A percentile compares a stretch with the other conserved stretches of the same genome.
Evolutionary conservation across 2,888 invertebrate genomes (phyloP).

Genomic region (Meiosimyza platycephala): DNA sequence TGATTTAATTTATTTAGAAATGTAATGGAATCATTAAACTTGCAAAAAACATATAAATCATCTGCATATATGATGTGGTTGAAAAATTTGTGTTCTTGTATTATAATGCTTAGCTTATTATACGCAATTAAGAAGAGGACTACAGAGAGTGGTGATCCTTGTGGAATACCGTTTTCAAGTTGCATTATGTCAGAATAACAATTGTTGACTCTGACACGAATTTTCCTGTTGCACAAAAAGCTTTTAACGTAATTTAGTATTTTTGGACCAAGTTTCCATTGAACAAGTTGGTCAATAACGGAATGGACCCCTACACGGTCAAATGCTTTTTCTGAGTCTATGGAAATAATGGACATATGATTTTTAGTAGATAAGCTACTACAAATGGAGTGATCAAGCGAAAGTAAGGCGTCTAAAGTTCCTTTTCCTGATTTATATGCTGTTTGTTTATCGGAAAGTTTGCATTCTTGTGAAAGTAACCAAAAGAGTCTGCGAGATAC

Average conservation of each 20-base stretch:
- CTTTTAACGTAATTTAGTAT: slow-evolving; percentile 31
- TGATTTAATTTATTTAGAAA: no score
- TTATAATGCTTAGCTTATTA: slow-evolving; percentile 16
- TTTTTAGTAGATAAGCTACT: slow-evolving; percentile 34
- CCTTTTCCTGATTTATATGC: slow-evolving; percentile 33
- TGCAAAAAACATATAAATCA: slow-evolving; percentile 28
- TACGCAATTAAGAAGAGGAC: slow-evolving; percentile 26
- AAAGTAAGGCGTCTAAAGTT: slow-evolving; percentile 32
- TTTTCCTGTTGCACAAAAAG: slow-evolving; percentile 32
- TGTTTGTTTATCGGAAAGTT: slow-evolving; percentile 32
- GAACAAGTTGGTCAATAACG: slow-evolving; percentile 24
- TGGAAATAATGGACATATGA: slow-evolving; percentile 29
- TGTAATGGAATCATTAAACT: no score
- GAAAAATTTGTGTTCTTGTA: background rate
- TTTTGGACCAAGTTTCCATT: slow-evolving; percentile 35
- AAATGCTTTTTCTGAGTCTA: slow-evolving; percentile 36
- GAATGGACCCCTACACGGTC: slow-evolving; percentile 31
- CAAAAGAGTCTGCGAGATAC: slow-evolving; percentile 37
- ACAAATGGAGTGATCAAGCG: slow-evolving; percentile 38
- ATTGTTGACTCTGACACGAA: slow-evolving; percentile 7
- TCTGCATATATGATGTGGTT: slow-evolving; percentile 21
- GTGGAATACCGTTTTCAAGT: background rate
- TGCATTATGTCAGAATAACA: background rate
- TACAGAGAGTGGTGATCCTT: slow-evolving; percentile 19
- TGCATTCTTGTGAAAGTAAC: slow-evolving; percentile 37